Conservation (phyloP, 1,140 invertebrate species). For the Octopus sinensis region DNA sequence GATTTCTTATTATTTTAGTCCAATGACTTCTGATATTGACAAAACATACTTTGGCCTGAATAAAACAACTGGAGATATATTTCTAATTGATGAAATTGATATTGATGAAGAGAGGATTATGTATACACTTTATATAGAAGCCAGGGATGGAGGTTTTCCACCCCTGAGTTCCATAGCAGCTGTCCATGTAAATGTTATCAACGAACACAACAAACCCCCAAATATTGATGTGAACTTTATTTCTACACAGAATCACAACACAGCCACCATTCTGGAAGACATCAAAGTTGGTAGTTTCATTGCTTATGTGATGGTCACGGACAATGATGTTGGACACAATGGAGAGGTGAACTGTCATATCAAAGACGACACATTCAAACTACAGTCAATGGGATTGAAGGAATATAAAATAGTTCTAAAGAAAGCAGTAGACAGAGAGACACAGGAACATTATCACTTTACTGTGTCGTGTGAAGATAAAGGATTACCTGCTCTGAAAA, state of each 20-base stretch:
- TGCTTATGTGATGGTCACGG: too few relatives aligned
- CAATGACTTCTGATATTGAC: background rate
- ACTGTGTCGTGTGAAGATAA: too few relatives aligned
- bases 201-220: constrained; percentile 93
- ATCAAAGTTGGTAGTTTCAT: constrained; percentile 41
- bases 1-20: constrained; percentile 20
- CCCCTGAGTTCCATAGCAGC: constrained; percentile 78
- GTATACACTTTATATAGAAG: constrained; percentile 78
- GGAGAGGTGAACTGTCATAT: too few relatives aligned
- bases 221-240: constrained; percentile 67
- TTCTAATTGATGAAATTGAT: constrained; percentile 51
- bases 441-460: too few relatives aligned
- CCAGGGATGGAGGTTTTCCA: constrained; percentile 80
- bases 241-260: constrained; percentile 33
- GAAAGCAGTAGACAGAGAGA: too few relatives aligned
- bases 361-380: too few relatives aligned
- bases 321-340: too few relatives aligned
- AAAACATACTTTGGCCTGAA: background rate
- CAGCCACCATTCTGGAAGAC: constrained; percentile 36
- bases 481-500: too few relatives aligned
- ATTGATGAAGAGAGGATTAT: constrained; percentile 56
- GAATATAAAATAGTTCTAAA: too few relatives aligned
- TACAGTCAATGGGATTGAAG: too few relatives aligned
- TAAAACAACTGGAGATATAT: constrained; percentile 11
- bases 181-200: constrained; percentile 89